phyloP scores from a whole-genome alignment of 1,140 invertebrate species.

The Lepidurus arcticus region DNA sequence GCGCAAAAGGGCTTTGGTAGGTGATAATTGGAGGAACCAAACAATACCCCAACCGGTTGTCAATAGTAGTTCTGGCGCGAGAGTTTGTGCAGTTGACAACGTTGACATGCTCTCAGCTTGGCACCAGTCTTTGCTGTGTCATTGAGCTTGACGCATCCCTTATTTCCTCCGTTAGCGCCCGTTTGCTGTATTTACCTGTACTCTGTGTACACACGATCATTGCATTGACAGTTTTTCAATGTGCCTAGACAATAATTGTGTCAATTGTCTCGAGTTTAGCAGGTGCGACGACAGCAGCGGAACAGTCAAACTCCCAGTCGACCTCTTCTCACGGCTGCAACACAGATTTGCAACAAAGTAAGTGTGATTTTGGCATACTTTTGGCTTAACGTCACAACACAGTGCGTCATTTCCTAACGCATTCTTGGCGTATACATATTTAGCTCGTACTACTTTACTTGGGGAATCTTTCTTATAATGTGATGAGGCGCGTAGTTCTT shows the following conservation, averaged over 20 bases:
- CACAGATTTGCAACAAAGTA: not conserved
- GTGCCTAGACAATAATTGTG: constrained; percentile 15
- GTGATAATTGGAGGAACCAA: not conserved
- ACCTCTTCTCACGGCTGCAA: constrained; percentile 1
- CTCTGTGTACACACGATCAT: not conserved
- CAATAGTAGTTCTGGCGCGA: not conserved
- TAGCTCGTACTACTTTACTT: too few relatives aligned
- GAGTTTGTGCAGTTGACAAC: constrained; percentile 11
- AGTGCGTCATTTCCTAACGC: not conserved
- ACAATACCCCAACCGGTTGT: not conserved
- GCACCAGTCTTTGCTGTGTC: not conserved
- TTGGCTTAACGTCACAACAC: not conserved
- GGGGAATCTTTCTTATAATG: too few relatives aligned
- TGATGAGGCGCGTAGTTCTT: too few relatives aligned
- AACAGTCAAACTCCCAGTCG: not conserved
- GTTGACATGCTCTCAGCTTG: not conserved
- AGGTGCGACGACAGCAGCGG: not conserved
- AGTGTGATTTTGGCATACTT: not conserved
- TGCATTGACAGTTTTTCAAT: not conserved
- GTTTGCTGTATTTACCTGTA: not conserved
- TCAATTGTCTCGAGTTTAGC: constrained; percentile 8
- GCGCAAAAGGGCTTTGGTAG: not conserved
- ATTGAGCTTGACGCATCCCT: not conserved
- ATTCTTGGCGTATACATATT: not conserved
- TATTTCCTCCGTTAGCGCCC: not conserved